Conservation (phyloP, 2,113 vertebrate genomes). For the Colossoma macropomum region DNA sequence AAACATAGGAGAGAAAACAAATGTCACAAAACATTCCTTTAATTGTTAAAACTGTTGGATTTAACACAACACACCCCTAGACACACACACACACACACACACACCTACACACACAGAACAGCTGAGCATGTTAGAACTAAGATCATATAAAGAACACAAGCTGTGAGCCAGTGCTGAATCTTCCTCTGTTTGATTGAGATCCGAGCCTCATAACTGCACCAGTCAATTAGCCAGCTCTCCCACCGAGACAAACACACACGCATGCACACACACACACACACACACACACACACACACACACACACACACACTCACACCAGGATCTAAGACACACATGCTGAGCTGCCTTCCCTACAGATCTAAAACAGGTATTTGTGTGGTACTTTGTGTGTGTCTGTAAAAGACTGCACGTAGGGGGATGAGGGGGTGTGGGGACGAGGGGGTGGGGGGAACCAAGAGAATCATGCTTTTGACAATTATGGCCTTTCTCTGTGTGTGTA, state of each 20-base stretch:
- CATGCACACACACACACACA: not conserved
- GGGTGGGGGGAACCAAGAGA: not conserved
- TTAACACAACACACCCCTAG: not conserved
- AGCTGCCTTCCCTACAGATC: not conserved
- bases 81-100: not conserved
- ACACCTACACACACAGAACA: not conserved
- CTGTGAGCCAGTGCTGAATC: not conserved
- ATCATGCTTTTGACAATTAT: constrained; percentile 24
- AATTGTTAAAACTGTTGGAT: not conserved
- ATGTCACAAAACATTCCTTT: not conserved
- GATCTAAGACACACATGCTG: not conserved
- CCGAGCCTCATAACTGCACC: not conserved
- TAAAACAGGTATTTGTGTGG: not conserved
- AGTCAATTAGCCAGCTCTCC: constrained; percentile 17
- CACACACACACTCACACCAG: not conserved
- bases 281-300: not conserved
- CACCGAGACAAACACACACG: not conserved
- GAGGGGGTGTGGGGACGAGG: too few species aligned
- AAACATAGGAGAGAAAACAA: not conserved
- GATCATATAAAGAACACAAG: not conserved
- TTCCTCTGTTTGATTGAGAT: not conserved
- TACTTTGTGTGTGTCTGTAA: not conserved
- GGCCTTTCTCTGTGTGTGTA: constrained; percentile 7
- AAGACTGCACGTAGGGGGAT: not conserved
- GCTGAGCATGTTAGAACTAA: not conserved